phyloP scores from a whole-genome alignment of 2,888 invertebrate genomes.

The Spodoptera picta region DNA sequence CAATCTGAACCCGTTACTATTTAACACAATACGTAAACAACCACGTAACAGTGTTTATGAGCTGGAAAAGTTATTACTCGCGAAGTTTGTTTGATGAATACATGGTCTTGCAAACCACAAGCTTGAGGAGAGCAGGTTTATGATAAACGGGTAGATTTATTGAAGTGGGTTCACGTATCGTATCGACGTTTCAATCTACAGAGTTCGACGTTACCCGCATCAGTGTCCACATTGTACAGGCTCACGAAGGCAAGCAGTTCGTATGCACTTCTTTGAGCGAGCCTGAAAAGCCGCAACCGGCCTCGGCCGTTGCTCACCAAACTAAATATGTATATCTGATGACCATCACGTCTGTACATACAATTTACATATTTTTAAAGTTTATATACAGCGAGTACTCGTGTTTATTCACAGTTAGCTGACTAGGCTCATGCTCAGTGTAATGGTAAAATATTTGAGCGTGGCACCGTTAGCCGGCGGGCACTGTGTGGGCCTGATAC shows the following conservation, averaged over 20 bases:
- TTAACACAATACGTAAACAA: slow-evolving; percentile 77
- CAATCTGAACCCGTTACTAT: slow-evolving; percentile 77
- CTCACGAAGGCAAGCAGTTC: slow-evolving; percentile 46
- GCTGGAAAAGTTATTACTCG: slow-evolving; percentile 60
- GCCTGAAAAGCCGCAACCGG: slow-evolving; percentile 55
- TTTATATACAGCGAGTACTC: slow-evolving; percentile 40
- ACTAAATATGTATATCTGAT: slow-evolving; percentile 48
- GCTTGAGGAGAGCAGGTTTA: slow-evolving; percentile 53
- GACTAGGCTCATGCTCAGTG: slow-evolving; percentile 49
- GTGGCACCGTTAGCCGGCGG: slow-evolving; percentile 73
- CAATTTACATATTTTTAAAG: slow-evolving; percentile 46
- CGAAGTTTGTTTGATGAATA: slow-evolving; percentile 61
- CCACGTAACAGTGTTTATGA: slow-evolving; percentile 65
- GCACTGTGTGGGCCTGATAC: slow-evolving; percentile 61
- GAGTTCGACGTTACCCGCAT: slow-evolving; percentile 57
- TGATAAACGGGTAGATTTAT: slow-evolving; percentile 62
- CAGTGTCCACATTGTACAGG: slow-evolving; percentile 58
- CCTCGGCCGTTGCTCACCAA: slow-evolving; percentile 41
- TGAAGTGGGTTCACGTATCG: slow-evolving; percentile 52
- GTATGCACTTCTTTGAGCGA: slow-evolving; percentile 54
- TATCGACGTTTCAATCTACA: slow-evolving; percentile 66
- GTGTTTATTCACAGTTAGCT: slow-evolving; percentile 58
- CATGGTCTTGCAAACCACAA: slow-evolving; percentile 62
- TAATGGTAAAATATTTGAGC: slow-evolving; percentile 78
- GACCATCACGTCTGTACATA: slow-evolving; percentile 39